Percentiles rank a stretch among this genome's conserved stretches.
Conservation (phyloP, 2,113 vertebrate genomes). For the Monopterus albus region DNA sequence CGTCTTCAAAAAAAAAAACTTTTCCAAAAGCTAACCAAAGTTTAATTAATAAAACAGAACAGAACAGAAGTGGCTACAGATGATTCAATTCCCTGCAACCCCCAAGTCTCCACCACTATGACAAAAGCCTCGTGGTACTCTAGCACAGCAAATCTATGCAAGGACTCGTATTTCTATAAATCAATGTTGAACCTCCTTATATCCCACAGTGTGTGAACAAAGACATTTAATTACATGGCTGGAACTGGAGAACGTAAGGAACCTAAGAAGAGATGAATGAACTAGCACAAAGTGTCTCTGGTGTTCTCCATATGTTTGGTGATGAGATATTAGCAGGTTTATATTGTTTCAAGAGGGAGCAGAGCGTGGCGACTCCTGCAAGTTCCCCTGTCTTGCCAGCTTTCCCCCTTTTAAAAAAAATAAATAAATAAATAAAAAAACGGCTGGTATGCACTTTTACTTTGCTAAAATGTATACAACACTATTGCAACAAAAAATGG, state of each 20-base stretch:
- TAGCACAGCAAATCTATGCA: too few relatives aligned
- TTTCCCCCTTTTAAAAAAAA: slow-evolving; percentile 65
- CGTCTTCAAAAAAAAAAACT: too few relatives aligned
- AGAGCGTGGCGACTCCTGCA: slow-evolving; percentile 53
- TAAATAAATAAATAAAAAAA: slow-evolving; percentile 59
- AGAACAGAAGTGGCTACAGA: too few relatives aligned
- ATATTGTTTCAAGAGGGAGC: slow-evolving; percentile 63
- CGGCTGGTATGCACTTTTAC: slow-evolving; percentile 35
- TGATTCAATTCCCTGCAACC: too few relatives aligned
- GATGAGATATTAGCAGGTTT: slow-evolving; percentile 69
- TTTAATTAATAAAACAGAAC: not conserved
- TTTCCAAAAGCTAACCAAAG: not conserved
- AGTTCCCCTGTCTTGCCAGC: slow-evolving; percentile 59
- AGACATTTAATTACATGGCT: slow-evolving; percentile 17
- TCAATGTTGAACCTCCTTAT: not conserved
- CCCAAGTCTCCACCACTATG: too few relatives aligned
- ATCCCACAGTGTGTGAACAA: not conserved
- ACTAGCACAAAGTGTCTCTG: slow-evolving; percentile 42
- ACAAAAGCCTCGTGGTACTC: not conserved
- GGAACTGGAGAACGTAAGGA: slow-evolving; percentile 7
- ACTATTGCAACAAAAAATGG: slow-evolving; percentile 10
- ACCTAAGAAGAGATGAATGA: slow-evolving; percentile 45
- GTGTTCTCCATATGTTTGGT: slow-evolving; percentile 63
- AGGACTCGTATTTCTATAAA: too few relatives aligned
- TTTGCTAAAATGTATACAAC: slow-evolving; percentile 24